phyloP scores from a whole-genome alignment of 2,113 vertebrate species.

The Triplophysa tibetana region DNA sequence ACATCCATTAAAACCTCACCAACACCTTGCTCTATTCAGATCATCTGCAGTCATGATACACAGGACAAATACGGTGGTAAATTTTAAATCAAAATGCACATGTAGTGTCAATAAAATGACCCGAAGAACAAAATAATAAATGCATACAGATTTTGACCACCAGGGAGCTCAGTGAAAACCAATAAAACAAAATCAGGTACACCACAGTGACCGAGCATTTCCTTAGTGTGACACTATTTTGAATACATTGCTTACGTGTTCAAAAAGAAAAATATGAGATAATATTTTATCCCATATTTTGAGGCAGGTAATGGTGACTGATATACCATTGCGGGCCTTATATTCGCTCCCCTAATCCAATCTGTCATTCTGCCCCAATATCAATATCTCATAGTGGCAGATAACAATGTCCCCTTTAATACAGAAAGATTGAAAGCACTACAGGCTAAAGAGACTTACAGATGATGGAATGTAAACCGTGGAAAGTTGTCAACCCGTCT shows the following conservation, averaged over 20 bases:
- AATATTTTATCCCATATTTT: no score
- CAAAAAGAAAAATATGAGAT: constrained; percentile 29
- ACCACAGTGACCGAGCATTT: not conserved
- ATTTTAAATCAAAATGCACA: no score
- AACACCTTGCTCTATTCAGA: no score
- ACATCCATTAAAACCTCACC: no score
- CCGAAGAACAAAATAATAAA: no score
- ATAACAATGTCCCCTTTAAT: constrained; percentile 37
- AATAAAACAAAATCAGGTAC: not conserved
- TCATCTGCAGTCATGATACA: no score
- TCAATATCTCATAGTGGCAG: constrained; percentile 20
- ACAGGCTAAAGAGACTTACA: constrained; percentile 23
- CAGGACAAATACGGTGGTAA: no score
- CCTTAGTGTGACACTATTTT: constrained; percentile 1
- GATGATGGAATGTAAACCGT: constrained; percentile 33
- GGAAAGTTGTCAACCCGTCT: constrained; percentile 18
- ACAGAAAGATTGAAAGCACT: not conserved
- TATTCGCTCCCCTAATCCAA: constrained; percentile 21
- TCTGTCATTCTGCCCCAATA: constrained; percentile 40
- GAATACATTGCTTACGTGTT: not conserved
- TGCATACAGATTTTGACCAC: not conserved
- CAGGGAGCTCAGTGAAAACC: constrained; percentile 18
- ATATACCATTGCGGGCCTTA: not conserved
- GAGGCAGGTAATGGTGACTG: not conserved
- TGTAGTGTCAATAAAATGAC: no score